These are phyloP conservation scores for Prorops nasuta DNA, from an alignment of 1,140 invertebrate species.

Conservation along the genomic window DNA sequence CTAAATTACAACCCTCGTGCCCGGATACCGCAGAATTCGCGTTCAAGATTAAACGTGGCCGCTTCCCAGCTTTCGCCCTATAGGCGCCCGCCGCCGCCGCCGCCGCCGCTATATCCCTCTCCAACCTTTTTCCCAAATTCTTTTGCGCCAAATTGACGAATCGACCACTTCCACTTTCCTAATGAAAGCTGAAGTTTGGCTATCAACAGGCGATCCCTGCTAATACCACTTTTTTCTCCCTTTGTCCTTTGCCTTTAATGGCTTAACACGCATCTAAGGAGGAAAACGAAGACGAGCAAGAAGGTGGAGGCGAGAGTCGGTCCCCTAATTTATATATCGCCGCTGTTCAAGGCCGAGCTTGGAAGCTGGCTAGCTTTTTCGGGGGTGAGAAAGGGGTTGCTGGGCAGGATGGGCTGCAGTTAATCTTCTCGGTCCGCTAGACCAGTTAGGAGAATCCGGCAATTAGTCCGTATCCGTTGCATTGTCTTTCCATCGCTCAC, in stretches of 20 bases:
- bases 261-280: too few species aligned
- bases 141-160: too few species aligned
- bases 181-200: too few species aligned
- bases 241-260: too few species aligned
- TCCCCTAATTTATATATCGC: neutral
- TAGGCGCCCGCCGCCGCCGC: neutral
- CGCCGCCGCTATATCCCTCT: too few species aligned
- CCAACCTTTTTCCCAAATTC: too few species aligned
- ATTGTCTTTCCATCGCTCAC: constrained; percentile 41
- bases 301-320: neutral
- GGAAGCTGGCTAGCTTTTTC: neutral
- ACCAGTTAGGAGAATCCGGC: constrained; percentile 46
- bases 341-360: constrained; percentile 12
- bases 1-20: constrained; percentile 55
- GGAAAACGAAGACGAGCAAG: neutral
- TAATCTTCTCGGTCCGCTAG: constrained; percentile 52
- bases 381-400: constrained; percentile 6
- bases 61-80: neutral
- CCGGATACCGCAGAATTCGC: constrained; percentile 55
- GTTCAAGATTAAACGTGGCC: constrained; percentile 52
- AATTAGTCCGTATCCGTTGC: constrained; percentile 49
- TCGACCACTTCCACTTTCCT: too few species aligned
- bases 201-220: too few species aligned
- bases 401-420: constrained; percentile 26
- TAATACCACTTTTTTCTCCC: too few species aligned